phyloP scores from a whole-genome alignment of 1,140 invertebrate species.

The Pomacea maculata region DNA sequence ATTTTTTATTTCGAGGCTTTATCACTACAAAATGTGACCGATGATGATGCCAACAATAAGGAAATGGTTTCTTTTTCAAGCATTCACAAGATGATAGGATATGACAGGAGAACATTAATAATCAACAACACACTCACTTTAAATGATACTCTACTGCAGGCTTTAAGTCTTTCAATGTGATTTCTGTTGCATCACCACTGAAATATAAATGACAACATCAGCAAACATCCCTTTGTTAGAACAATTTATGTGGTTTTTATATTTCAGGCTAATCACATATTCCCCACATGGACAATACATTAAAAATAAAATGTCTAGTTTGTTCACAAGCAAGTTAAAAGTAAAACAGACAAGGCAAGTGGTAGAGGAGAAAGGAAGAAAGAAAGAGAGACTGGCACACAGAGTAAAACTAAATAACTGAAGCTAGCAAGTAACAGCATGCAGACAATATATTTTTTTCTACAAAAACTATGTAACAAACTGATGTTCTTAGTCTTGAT shows the following conservation, averaged over 20 bases:
- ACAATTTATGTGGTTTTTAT: not conserved
- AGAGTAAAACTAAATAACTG: not conserved
- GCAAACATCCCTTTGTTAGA: not conserved
- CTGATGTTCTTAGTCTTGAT: not conserved
- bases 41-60: too few relatives aligned
- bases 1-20: too few relatives aligned
- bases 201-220: constrained; percentile 30
- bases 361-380: too few relatives aligned
- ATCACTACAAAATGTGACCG: too few relatives aligned
- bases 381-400: too few relatives aligned
- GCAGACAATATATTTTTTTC: too few relatives aligned
- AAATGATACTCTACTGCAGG: constrained; percentile 84
- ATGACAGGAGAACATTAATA: not conserved
- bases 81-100: not conserved
- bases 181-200: constrained; percentile 65
- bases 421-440: not conserved
- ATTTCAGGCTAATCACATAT: too few relatives aligned
- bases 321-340: too few relatives aligned
- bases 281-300: too few relatives aligned
- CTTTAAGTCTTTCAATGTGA: constrained; percentile 77
- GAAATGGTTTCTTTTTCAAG: not conserved
- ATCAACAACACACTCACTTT: constrained; percentile 64
- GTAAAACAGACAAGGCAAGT: too few relatives aligned
- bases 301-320: too few relatives aligned
- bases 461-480: too few relatives aligned